Conservation (phyloP, 2,888 invertebrate genomes). For the Tachina grossa region DNA sequence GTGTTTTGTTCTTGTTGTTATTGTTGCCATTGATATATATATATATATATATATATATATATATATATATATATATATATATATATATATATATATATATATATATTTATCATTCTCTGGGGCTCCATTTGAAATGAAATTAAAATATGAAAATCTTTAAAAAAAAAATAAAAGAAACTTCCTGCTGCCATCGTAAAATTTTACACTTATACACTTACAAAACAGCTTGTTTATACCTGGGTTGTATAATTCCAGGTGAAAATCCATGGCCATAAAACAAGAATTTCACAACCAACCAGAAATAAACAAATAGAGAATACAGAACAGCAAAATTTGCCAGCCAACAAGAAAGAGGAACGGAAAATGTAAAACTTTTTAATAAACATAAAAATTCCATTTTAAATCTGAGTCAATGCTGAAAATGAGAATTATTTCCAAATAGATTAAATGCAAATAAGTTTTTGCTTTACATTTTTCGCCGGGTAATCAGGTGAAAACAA, state of each 20-base stretch:
- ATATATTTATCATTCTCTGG: conserved; percentile 57
- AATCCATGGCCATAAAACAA: conserved; percentile 62
- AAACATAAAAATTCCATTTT: conserved; percentile 68
- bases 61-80: too few species aligned
- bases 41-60: conserved; percentile 2
- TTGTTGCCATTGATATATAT: conserved; percentile 28
- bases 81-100: too few species aligned
- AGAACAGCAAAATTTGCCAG: neutral
- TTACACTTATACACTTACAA: neutral
- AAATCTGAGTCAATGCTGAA: conserved; percentile 62
- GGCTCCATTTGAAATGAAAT: conserved; percentile 70
- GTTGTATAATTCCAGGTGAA: conserved; percentile 48
- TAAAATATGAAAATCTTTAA: conserved; percentile 69
- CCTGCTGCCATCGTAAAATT: neutral
- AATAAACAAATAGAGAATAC: conserved; percentile 15
- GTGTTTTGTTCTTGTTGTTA: conserved; percentile 20
- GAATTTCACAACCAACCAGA: neutral
- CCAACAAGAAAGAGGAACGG: conserved; percentile 1
- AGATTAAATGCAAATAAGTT: conserved; percentile 68
- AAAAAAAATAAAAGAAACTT: conserved; percentile 10
- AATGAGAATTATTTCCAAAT: conserved; percentile 68
- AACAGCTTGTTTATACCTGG: conserved; percentile 32
- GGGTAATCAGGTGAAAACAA: conserved; percentile 56
- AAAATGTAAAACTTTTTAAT: conserved; percentile 68
- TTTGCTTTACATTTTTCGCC: conserved; percentile 38